Evolutionary conservation across 2,797 vertebrate species (phyloP).

Genomic region (Anas bahamensis): DNA sequence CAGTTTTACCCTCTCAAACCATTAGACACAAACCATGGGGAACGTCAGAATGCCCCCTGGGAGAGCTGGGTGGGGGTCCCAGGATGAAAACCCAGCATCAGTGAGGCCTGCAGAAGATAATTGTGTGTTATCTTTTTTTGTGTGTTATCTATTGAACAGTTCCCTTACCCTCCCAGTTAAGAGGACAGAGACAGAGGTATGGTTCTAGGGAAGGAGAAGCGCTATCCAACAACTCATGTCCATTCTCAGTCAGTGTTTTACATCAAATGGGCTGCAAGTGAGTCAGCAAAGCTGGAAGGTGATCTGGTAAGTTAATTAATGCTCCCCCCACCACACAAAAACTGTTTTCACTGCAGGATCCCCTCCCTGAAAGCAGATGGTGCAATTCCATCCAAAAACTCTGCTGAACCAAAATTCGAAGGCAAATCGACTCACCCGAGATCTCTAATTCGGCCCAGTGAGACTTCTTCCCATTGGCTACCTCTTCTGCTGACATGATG

Average conservation of each 20-base stretch:
- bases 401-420: accelerated
- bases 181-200: neutral
- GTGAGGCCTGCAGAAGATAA: neutral
- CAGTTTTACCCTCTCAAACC: neutral
- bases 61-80: neutral
- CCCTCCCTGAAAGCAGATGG: neutral
- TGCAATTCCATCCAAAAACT: accelerated
- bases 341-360: neutral
- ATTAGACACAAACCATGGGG: neutral
- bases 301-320: neutral
- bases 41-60: neutral
- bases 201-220: neutral
- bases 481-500: constrained; percentile 99
- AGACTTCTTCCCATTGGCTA: constrained; percentile 95
- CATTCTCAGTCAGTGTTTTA: neutral
- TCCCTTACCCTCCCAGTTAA: neutral
- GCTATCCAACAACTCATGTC: accelerated
- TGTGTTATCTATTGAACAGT: neutral
- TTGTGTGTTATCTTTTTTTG: neutral
- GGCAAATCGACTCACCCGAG: constrained; percentile 83
- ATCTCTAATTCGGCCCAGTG: constrained; percentile 97
- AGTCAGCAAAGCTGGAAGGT: neutral
- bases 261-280: neutral
- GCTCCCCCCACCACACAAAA: neutral
- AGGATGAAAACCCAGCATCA: neutral